Evolutionary conservation across 1,140 invertebrate species (phyloP), one percentile per base, ranked within the genome.

Genomic region (Anastrepha ludens): DNA sequence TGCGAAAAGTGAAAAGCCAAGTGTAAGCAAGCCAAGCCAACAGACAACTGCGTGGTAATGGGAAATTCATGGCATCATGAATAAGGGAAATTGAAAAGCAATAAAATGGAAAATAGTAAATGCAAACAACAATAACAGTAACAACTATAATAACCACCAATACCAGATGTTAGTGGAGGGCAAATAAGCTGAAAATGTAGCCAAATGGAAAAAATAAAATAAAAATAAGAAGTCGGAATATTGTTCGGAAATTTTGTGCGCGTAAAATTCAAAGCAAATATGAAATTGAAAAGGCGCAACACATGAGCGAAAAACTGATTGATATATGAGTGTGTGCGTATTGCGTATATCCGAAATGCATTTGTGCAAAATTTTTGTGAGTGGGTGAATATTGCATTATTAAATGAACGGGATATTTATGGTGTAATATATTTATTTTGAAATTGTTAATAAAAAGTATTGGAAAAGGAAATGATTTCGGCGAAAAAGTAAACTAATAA

Each of bases 51-150:
- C 74, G 74, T 81, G 74, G 47, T 81, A 81, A 81, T 81, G 74
- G 74, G 47, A 81, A 81, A 81, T 81, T 81, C 74, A 81, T 81
- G 20, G 74, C 74, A 81, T 81, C 74, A 81, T 81, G 74, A 81
- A 81, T 81, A 81, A 81, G 74, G 74, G 74, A 81, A 81, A 81
- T 81, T 50, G 74, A 81, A 81, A 81, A 81, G 74, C n/a, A 81
- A 50, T 81, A 81, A 81, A 81, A 81, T 81, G 74, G 44, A 81
- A 81, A 81, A 81, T 58, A 81, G 55, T 47, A 81, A 81, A 81
- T 81, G 74, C 47, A 81, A 81, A 81, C 74, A 81, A 29, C 41
- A 55, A 81, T n/a, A 81, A 74, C 44, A 74, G 41, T 15, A 70
- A 47, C 41, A 74, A 81, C 41, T 81, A 41, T 39, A 44, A 47